Evolutionary conservation across 2,113 vertebrate genomes (phyloP), one percentile per base, ranked within the genome.

Genomic region (Falco punctatus): DNA sequence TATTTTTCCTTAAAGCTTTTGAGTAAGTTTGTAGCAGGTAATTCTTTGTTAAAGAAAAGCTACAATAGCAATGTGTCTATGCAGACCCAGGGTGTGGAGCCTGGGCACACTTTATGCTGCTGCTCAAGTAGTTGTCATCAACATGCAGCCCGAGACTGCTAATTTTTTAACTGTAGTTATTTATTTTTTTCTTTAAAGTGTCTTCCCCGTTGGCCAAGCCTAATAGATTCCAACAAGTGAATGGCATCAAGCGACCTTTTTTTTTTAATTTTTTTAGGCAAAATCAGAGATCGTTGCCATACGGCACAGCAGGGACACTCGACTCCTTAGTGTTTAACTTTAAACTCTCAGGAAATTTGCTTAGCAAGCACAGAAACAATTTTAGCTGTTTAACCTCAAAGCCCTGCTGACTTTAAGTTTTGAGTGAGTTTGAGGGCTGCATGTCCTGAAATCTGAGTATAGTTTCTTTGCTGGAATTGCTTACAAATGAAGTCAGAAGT

Each of bases 211-310:
- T 57, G 86, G 79, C 14, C 55, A 86, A 20, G 10, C 38, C 40
- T 65, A 72, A 35, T 15, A 48, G 81, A 57, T 74, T 86, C 71
- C 42, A 66, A 81, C 74, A 32, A 74, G 14, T 28, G 52, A 81
- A 51, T 80, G 83, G 95, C 90, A 94, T 27, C 59, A 58, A 57
- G n/a, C 80, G 90, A 87, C 92, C 81, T 94, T 92, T 91, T 74
- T 49, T 49, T 67, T 38, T 10, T 10, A 38, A 38, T 38, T 38
- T 38, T 38, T 38, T 38, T 38, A 38, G 38, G 38, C 59, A 74
- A 26, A 78, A 32, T 24, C 21, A 7, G 1, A 67, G 44, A 20
- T 48, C 0, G 0, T n/a, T 81, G 30, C 92, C 65, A 9, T 42
- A 4, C 71, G 35, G 81, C 26, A 1, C 52, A 54, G 77, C 46